Conservation (phyloP, 2,888 invertebrate species). For the Synanthedon myopaeformis region DNA sequence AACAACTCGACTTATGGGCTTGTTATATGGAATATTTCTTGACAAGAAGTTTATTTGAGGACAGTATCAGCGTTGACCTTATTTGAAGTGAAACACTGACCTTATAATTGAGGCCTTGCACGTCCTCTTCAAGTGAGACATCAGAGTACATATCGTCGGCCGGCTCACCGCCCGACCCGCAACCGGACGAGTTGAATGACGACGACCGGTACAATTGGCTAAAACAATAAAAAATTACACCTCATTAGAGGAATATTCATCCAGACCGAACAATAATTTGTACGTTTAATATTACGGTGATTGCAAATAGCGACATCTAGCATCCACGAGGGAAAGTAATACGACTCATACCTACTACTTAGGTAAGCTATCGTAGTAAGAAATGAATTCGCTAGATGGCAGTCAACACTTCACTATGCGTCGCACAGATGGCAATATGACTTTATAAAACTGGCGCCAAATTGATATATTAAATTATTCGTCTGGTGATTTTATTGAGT, state of each 20-base stretch:
- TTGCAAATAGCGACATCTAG: neutral
- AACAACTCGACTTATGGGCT: too few species aligned
- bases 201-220: constrained; percentile 93
- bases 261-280: constrained; percentile 7
- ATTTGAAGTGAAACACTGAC: constrained; percentile 49
- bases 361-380: too few species aligned
- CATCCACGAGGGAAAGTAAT: neutral
- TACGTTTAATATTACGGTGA: constrained; percentile 3
- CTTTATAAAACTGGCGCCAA: too few species aligned
- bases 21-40: too few species aligned
- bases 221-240: constrained; percentile 40
- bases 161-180: constrained; percentile 91
- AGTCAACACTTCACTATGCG: too few species aligned
- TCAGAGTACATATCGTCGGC: constrained; percentile 96
- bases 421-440: too few species aligned
- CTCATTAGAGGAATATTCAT: constrained; percentile 8
- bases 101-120: constrained; percentile 94
- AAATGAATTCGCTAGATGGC: too few species aligned
- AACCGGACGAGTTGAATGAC: constrained; percentile 92
- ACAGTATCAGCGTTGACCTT: too few species aligned
- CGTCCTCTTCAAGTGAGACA: constrained; percentile 91
- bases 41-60: too few species aligned
- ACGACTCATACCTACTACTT: neutral
- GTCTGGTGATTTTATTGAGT: too few species aligned
- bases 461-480: too few species aligned